Evolutionary conservation across 1,140 invertebrate genomes (phyloP).

Genomic region (Pissodes strobi): DNA sequence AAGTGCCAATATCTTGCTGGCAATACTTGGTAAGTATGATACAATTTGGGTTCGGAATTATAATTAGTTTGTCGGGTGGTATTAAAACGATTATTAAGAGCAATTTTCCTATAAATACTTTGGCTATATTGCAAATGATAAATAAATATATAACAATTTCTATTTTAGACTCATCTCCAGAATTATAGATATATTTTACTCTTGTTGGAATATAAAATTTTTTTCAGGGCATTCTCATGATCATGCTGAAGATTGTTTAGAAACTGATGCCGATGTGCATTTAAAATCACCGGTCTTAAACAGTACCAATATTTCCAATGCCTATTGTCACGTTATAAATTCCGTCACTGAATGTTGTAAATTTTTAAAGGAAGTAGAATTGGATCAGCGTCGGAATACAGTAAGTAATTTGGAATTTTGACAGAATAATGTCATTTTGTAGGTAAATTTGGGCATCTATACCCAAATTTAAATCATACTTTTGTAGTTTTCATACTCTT

Average conservation of each 20-base stretch:
- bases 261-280: conserved; percentile 13
- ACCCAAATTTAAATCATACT: neutral
- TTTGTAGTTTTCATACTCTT: too few species aligned
- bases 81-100: neutral
- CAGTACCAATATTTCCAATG: conserved; percentile 32
- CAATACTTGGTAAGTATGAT: conserved; percentile 38
- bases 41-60: neutral
- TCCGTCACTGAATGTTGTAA: conserved; percentile 39
- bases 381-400: conserved; percentile 7
- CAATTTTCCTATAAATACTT: neutral
- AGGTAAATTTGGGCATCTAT: neutral
- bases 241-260: conserved; percentile 21
- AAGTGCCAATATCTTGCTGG: conserved; percentile 38
- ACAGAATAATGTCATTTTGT: neutral
- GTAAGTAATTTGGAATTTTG: conserved; percentile 22
- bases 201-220: neutral
- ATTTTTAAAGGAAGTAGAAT: conserved; percentile 30
- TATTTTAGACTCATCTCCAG: neutral
- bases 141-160: neutral
- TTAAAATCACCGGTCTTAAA: conserved; percentile 36
- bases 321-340: conserved; percentile 37
- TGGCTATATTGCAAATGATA: neutral
- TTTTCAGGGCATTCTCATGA: conserved; percentile 32
- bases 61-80: neutral
- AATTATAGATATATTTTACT: conserved; percentile 2